Evolutionary conservation across 2,113 vertebrate species (phyloP).

Genomic region (Charina bottae): DNA sequence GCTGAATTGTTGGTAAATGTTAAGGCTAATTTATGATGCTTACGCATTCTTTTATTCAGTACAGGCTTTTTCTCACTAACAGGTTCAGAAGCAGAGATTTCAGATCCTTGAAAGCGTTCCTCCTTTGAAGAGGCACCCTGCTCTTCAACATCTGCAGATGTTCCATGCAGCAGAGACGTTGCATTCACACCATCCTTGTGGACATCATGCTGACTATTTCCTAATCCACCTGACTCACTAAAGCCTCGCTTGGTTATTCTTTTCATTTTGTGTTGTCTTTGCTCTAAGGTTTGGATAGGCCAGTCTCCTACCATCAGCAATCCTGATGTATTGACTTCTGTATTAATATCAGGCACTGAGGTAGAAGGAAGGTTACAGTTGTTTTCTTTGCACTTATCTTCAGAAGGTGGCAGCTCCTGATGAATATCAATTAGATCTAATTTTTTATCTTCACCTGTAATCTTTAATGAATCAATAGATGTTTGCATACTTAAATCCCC

Average conservation of each 20-base stretch:
- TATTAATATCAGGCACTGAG: constrained; percentile 30
- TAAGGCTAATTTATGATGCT: constrained; percentile 82
- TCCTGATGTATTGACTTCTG: constrained; percentile 51
- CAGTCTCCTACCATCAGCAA: constrained; percentile 75
- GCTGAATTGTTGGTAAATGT: constrained; percentile 76
- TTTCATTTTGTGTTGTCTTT: constrained; percentile 64
- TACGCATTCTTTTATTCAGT: constrained; percentile 72
- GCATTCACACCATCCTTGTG: constrained; percentile 46
- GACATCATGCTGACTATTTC: constrained; percentile 36
- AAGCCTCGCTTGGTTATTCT: constrained; percentile 52
- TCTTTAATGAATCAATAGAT: constrained; percentile 37
- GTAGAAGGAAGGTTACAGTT: constrained; percentile 33
- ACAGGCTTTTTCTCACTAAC: constrained; percentile 63
- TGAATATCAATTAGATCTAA: neutral
- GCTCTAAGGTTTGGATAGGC: constrained; percentile 68
- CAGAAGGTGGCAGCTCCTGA: constrained; percentile 27
- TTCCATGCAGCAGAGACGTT: constrained; percentile 40
- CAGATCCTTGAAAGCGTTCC: constrained; percentile 28
- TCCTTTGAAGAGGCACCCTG: constrained; percentile 16
- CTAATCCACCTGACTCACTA: constrained; percentile 46
- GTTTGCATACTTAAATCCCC: constrained; percentile 31
- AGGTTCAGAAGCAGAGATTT: constrained; percentile 46
- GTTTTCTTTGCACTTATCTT: constrained; percentile 34
- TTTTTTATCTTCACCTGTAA: constrained; percentile 20
- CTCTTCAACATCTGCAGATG: constrained; percentile 40